A percentile compares a stretch with the other conserved stretches of the same genome.
Conservation (phyloP, 2,113 vertebrate species). For the Cygnus buccinator region DNA sequence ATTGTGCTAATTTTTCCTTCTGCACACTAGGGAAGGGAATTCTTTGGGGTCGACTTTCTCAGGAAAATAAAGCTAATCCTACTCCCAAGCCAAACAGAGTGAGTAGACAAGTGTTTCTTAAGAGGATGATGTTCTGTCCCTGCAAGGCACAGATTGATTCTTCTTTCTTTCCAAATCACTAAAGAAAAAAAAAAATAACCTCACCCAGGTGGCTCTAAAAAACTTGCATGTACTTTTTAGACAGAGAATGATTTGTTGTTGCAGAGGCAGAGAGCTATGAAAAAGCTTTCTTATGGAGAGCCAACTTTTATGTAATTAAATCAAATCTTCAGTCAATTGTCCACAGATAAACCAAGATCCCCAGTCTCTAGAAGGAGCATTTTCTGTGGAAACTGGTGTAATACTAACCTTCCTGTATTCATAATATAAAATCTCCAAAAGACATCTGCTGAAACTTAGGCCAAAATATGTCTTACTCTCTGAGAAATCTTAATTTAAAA, state of each 20-base stretch:
- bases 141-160: background rate
- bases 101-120: background rate
- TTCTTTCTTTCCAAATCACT: background rate
- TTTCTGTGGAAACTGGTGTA: background rate
- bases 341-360: background rate
- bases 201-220: background rate
- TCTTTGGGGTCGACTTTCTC: background rate
- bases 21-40: background rate
- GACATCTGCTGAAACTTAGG: background rate
- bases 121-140: background rate
- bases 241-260: background rate
- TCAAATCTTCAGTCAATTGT: rapidly evolving
- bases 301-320: background rate
- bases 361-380: background rate
- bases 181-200: background rate
- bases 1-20: constrained; percentile 7
- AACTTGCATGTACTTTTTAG: background rate
- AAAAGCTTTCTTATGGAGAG: background rate
- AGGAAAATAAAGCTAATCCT: background rate
- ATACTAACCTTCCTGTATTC: background rate
- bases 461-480: background rate
- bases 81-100: background rate
- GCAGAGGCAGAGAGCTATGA: background rate
- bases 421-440: background rate
- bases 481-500: background rate